These are phyloP conservation scores for Strigops habroptila DNA, from an alignment of 2,113 vertebrate species.

Conservation along the genomic window DNA sequence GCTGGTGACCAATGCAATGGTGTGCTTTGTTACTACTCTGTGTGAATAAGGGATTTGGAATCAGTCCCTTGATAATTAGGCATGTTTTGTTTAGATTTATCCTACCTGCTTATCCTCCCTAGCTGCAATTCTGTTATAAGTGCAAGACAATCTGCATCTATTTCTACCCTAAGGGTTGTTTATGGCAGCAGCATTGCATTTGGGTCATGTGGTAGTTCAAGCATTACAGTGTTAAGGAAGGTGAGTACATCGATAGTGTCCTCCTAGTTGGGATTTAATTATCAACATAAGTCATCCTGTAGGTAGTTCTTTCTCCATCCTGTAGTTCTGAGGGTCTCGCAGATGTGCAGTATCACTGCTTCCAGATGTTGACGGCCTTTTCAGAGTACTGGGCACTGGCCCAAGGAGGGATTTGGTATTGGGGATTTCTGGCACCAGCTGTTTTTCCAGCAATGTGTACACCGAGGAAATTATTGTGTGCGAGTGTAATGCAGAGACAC, in stretches of 20 bases:
- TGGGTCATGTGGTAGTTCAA: background rate
- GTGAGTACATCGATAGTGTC: background rate
- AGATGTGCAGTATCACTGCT: conserved; percentile 55
- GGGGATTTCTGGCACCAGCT: conserved; percentile 34
- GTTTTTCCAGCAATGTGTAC: background rate
- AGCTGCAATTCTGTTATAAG: background rate
- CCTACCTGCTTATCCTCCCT: background rate
- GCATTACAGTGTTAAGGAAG: background rate
- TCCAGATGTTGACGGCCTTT: conserved; percentile 49
- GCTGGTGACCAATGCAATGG: background rate
- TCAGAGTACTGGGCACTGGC: conserved; percentile 31
- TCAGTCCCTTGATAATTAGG: background rate
- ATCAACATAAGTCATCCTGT: background rate
- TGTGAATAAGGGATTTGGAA: background rate
- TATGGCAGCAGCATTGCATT: rapidly evolving
- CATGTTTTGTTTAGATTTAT: background rate
- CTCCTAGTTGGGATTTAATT: conserved; percentile 32
- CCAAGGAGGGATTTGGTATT: conserved; percentile 51
- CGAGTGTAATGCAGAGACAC: background rate
- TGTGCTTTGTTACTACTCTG: background rate
- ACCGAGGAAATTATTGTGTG: conserved; percentile 56
- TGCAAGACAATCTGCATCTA: background rate
- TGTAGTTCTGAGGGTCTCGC: background rate
- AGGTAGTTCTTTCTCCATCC: background rate
- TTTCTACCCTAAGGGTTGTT: background rate